A percentile compares a stretch with the other conserved stretches of the same genome.
These are phyloP conservation scores for Steinernema carpocapsae DNA, from an alignment of 2,888 invertebrate species.

Conservation along the genomic window DNA sequence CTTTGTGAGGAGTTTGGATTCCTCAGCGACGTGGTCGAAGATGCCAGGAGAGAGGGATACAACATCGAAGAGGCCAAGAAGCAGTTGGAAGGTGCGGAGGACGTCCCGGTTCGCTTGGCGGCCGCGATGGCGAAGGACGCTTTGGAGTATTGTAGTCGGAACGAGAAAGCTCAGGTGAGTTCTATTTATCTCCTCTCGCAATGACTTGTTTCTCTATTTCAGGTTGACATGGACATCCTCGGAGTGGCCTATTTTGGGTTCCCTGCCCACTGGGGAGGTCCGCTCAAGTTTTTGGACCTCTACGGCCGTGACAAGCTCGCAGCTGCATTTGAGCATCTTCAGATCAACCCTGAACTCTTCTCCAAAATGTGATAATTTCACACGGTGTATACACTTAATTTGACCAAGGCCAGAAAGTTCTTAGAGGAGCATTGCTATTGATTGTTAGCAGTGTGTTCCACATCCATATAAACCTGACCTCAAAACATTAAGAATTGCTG, in stretches of 20 bases:
- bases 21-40: conserved; percentile 93
- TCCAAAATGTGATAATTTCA: too few species aligned
- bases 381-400: too few species aligned
- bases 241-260: conserved; percentile 99
- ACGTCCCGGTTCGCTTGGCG: conserved; percentile 88
- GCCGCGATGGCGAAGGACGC: conserved; percentile 96
- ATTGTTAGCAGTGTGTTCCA: too few species aligned
- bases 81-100: conserved; percentile 73
- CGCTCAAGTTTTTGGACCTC: conserved; percentile 88
- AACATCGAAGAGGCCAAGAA: conserved; percentile 81
- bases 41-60: conserved; percentile 90
- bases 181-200: conserved; percentile 2
- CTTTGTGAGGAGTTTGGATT: conserved; percentile 77
- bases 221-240: conserved; percentile 94
- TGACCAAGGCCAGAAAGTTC: too few species aligned
- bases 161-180: conserved; percentile 80
- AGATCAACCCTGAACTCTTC: too few species aligned
- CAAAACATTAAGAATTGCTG: too few species aligned
- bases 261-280: conserved; percentile 92
- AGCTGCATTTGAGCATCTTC: conserved; percentile 80
- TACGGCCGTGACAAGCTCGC: conserved; percentile 89
- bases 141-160: conserved; percentile 70
- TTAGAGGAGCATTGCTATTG: too few species aligned
- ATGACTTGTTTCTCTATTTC: conserved; percentile 36
- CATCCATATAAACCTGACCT: too few species aligned